Evolutionary conservation across 1,140 invertebrate species (phyloP).

Genomic region (Oryctes rhinoceros): DNA sequence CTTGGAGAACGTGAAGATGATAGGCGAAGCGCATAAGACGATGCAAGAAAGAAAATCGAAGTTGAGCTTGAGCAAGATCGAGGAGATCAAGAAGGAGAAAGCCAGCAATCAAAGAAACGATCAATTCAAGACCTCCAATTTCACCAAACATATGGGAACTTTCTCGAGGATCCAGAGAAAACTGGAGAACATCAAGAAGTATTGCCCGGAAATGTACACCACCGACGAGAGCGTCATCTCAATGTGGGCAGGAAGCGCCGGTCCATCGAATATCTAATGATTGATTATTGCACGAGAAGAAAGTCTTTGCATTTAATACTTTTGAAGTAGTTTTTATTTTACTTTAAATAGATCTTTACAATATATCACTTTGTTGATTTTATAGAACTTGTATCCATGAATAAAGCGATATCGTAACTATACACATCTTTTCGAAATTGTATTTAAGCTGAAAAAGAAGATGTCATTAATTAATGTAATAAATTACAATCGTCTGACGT

Average conservation of each 20-base stretch:
- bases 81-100: constrained; percentile 28
- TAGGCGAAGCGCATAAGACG: not conserved
- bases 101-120: not conserved
- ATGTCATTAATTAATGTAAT: not conserved
- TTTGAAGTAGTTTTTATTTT: too few species aligned
- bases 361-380: not conserved
- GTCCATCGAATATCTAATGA: not conserved
- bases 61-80: not conserved
- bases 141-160: constrained; percentile 27
- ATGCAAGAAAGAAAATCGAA: constrained; percentile 35
- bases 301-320: too few species aligned
- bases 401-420: not conserved
- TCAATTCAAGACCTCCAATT: constrained; percentile 12
- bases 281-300: too few species aligned
- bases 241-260: constrained; percentile 29
- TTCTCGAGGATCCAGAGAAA: constrained; percentile 19
- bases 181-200: constrained; percentile 26
- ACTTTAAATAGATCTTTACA: not conserved
- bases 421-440: too few species aligned
- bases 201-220: constrained; percentile 33
- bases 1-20: constrained; percentile 26
- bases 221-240: constrained; percentile 23
- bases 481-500: not conserved
- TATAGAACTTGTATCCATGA: not conserved
- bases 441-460: too few species aligned